Conservation (phyloP, 2,797 vertebrate species). For the Myotis planiceps region DNA sequence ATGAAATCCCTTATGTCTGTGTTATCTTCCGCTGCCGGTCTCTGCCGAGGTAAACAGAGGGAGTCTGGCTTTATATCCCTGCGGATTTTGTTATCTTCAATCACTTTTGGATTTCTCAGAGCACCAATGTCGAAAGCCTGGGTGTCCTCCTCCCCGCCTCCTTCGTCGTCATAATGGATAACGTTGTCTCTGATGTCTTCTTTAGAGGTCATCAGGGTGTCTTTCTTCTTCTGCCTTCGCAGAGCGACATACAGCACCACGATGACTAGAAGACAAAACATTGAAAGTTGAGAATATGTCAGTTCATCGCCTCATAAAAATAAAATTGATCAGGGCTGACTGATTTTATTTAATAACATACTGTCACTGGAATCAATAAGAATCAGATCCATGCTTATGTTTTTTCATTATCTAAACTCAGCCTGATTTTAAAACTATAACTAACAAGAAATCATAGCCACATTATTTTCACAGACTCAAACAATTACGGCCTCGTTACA, state of each 20-base stretch:
- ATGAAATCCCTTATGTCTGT: conserved; percentile 97
- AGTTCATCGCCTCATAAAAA: background rate
- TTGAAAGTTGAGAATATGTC: background rate
- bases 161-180: conserved; percentile 98
- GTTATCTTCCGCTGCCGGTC: conserved; percentile 89
- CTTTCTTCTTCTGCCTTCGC: conserved; percentile 96
- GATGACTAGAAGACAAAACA: conserved; percentile 89
- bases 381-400: background rate
- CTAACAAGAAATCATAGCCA: background rate
- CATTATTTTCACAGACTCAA: background rate
- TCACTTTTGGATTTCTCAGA: conserved; percentile 95
- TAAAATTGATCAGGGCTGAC: background rate
- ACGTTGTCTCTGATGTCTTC: conserved; percentile 99
- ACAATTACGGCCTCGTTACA: background rate
- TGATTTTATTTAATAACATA: background rate
- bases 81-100: conserved; percentile 94
- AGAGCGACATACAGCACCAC: conserved; percentile 96
- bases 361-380: background rate
- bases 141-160: conserved; percentile 98
- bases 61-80: conserved; percentile 96
- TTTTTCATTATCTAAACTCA: background rate
- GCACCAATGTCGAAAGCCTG: conserved; percentile 99
- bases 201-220: conserved; percentile 98
- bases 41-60: conserved; percentile 85
- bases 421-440: background rate